Evolutionary conservation across 1,140 invertebrate genomes (phyloP), one percentile per base, ranked within the genome.

Genomic region (Aphelenchoides besseyi): DNA sequence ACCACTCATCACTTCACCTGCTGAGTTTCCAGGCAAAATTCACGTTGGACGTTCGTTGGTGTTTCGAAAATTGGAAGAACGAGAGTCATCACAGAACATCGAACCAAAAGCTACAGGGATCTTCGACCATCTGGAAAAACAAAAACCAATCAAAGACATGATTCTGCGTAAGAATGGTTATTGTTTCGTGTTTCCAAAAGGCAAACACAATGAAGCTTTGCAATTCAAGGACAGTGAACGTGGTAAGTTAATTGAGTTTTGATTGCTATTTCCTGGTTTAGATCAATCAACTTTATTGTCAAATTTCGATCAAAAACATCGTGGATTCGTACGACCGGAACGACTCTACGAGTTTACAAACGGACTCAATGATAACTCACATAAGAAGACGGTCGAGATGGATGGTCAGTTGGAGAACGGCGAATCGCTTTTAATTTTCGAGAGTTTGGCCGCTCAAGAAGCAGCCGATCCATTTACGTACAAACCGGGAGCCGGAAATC

Each of bases 361-460:
- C 18, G 55, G 12, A 5, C 5, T 33, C 26, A 59, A 23, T 23
- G 41, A 48, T 23, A 23, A 12, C 12, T 12, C 41, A 23, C 12
- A 12, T 12, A 59, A 28, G 5, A 59, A 12, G 5, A 23, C 55
- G 55, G 55, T 8, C 55, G 18, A 59, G 5, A 5, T 33, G 12
- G 18, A 59, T 28, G 53, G 26, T 12, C 16, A 69, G n/a, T 35
- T 30, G 18, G 69, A 71, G 9, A 5, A 8, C 33, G 67, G 53
- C 53, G n/a, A n/a, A n/a, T 77, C 73, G 28, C 12, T 73, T 26
- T 37, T 73, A 9, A 73, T 62, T 30, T 75, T 29, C 23, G 52
- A 75, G 26, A 54, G 32, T 18, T 36, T 41, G 18, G 18, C 53
- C 12, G 59, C 28, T 2, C 29, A n/a, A 18, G 73, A 35, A 5